phyloP scores from a whole-genome alignment of 2,888 invertebrate species.

The Drosophila meridionalis region DNA sequence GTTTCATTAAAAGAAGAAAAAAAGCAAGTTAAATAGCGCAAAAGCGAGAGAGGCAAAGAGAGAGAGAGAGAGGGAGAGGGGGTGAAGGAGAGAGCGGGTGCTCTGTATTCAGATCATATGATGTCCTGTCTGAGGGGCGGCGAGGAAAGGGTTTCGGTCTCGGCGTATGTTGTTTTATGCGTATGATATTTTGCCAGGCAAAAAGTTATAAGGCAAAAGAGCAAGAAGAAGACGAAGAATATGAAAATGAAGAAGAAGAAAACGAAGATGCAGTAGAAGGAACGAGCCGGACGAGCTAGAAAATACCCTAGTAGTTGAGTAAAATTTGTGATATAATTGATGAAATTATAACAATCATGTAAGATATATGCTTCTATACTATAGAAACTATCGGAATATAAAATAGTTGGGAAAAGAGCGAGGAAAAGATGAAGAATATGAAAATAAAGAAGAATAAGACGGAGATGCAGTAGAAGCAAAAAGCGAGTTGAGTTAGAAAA shows the following conservation, averaged over 20 bases:
- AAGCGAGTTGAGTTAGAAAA: too few species aligned
- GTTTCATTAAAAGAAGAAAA: conserved; percentile 79
- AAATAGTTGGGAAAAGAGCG: too few species aligned
- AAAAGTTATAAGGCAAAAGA: conserved; percentile 69
- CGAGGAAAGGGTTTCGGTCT: neutral
- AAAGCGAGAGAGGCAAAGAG: conserved; percentile 1
- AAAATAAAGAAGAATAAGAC: too few species aligned
- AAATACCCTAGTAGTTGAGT: neutral
- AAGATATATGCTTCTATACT: neutral
- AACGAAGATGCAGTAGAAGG: neutral
- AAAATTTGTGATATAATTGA: neutral
- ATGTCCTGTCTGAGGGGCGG: conserved; percentile 1
- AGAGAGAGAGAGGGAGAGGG: neutral
- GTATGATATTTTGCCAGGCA: conserved; percentile 76
- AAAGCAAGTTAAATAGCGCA: conserved; percentile 45
- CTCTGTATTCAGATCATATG: conserved; percentile 33
- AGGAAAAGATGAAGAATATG: too few species aligned
- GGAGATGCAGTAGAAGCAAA: too few species aligned
- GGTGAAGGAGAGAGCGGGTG: neutral
- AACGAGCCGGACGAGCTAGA: neutral
- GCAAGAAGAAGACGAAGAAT: conserved; percentile 46
- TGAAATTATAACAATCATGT: too few species aligned
- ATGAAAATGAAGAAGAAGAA: conserved; percentile 1
- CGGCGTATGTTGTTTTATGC: conserved; percentile 75
- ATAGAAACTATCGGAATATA: too few species aligned